Evolutionary conservation across 2,888 invertebrate genomes (phyloP).

Genomic region (Cepaea hortensis): DNA sequence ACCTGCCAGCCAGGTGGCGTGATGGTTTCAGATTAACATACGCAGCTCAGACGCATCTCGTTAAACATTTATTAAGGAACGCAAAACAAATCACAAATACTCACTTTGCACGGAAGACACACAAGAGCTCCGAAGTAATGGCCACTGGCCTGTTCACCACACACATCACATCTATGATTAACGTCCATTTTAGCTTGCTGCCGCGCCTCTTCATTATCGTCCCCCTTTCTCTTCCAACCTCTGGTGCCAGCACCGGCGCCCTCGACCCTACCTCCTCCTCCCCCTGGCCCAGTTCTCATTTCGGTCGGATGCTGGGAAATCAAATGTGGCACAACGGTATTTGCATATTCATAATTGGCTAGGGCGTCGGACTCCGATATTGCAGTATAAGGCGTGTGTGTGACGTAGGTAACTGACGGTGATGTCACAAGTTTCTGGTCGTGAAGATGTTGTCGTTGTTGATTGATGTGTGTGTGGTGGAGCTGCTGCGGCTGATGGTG

Average conservation of each 20-base stretch:
- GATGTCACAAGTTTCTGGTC: conserved; percentile 17
- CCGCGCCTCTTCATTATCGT: conserved; percentile 14
- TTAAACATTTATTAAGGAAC: too few species aligned
- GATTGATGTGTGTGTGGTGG: neutral
- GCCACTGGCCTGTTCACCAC: conserved; percentile 69
- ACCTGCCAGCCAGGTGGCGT: too few species aligned
- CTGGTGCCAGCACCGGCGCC: conserved; percentile 10
- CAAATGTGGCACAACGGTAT: neutral
- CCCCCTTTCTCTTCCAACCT: conserved; percentile 33
- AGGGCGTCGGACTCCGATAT: neutral
- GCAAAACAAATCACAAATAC: neutral
- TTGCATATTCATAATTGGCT: conserved; percentile 31
- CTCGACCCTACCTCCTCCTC: conserved; percentile 30
- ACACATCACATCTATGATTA: conserved; percentile 62
- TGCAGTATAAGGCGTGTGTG: neutral
- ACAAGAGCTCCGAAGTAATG: conserved; percentile 72
- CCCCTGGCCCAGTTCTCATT: conserved; percentile 43
- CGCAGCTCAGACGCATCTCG: too few species aligned
- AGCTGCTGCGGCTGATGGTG: conserved; percentile 19
- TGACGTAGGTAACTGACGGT: conserved; percentile 9
- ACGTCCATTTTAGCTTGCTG: conserved; percentile 28
- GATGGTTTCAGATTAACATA: too few species aligned
- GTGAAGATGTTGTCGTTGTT: conserved; percentile 11
- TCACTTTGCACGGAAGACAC: conserved; percentile 72
- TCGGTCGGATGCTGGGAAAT: conserved; percentile 14